Base-by-base conservation (phyloP, 2,888 invertebrate genomes). In the Thymelicus lineola region DNA sequence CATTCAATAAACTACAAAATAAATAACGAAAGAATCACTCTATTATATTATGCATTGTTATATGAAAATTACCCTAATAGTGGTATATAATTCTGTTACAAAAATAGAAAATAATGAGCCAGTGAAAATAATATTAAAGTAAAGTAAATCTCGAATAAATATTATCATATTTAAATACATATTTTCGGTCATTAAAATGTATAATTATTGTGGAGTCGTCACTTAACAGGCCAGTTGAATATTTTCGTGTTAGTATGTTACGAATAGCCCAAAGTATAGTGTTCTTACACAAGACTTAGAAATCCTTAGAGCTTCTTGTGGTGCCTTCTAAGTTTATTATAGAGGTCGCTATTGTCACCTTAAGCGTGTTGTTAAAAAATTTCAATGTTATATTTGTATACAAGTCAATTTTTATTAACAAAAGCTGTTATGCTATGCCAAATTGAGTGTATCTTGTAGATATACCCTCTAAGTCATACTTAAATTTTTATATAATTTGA, bases 121-220 rank as follows among this genome's bases (percentile, higher is more conserved):
- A 60, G 17, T 60, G 60, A 9, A 60, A 42, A 45, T 85, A 80
- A 86, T 85, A 80, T 15, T 36, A 36, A 36, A 10, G 36, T 10
- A 10, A n/a, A 59, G 58, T 38, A 59, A 59, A 42, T 42, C 58
- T 59, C 36, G 36, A 36, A 58, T 58, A 58, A 58, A 4, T n/a
- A 1, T 36, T 58, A 58, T 20, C 1, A n/a, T 36, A 58, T 28
- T 14, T 57, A 6, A 55, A 10, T 20, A 53, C 7, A 20, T 55
- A 17, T 20, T 12, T 55, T 55, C 7, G 17, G 9, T 7, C 17
- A 28, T 12, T 9, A 55, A 20, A 20, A 20, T 15, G 28, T 36
- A 15, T 38, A 38, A 58, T 9, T 42, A 42, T 42, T 12, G 42
- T 12, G 9, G 42, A 42, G 12, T 42, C 28, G 12, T 42, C 42